Evolutionary conservation across 1,140 invertebrate genomes (phyloP).

Genomic region (Ruditapes philippinarum): DNA sequence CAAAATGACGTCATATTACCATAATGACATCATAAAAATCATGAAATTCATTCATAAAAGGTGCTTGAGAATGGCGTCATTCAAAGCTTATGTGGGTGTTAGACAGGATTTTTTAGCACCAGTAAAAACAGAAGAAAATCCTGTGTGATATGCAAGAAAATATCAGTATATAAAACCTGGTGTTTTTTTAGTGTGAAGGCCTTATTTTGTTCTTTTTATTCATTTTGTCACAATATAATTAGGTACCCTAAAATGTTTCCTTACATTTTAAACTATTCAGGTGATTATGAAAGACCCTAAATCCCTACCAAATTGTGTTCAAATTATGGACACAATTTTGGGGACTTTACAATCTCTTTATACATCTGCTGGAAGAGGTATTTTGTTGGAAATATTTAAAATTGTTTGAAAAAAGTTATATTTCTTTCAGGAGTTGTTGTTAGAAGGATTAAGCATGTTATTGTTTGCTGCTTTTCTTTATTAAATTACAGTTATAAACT

Average conservation of each 20-base stretch:
- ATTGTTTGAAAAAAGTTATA: constrained; percentile 29
- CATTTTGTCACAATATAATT: constrained; percentile 24
- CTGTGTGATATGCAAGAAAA: too few relatives aligned
- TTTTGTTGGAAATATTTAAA: constrained; percentile 35
- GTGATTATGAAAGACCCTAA: constrained; percentile 63
- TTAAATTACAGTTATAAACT: constrained; percentile 27
- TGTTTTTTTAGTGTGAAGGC: not conserved
- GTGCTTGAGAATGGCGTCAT: too few relatives aligned
- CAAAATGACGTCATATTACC: too few relatives aligned
- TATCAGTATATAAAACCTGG: not conserved
- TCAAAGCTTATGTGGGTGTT: too few relatives aligned
- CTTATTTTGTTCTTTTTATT: constrained; percentile 33
- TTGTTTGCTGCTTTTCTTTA: constrained; percentile 25
- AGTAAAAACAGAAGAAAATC: too few relatives aligned
- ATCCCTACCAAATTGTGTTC: constrained; percentile 59
- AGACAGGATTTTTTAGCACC: too few relatives aligned
- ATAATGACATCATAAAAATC: too few relatives aligned
- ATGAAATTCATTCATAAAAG: too few relatives aligned
- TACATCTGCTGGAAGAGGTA: constrained; percentile 50
- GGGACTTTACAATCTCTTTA: constrained; percentile 34
- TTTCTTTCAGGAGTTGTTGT: constrained; percentile 29
- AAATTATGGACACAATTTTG: constrained; percentile 58
- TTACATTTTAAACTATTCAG: constrained; percentile 27
- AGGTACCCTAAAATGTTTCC: not conserved
- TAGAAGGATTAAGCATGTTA: constrained; percentile 12